Conservation (phyloP, 2,113 vertebrate genomes). For the Pseudonaja textilis region DNA sequence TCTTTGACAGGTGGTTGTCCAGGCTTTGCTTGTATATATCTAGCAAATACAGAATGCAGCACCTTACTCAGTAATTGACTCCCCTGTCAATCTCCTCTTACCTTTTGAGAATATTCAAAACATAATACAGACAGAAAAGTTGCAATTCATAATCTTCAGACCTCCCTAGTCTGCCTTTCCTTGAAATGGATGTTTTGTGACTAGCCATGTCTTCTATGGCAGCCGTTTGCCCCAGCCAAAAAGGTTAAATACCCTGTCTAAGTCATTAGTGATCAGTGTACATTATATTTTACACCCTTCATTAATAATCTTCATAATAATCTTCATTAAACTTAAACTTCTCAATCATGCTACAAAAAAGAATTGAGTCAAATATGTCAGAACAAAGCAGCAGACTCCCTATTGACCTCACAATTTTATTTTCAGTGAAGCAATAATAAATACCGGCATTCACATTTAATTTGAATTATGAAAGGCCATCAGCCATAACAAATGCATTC, state of each 20-base stretch:
- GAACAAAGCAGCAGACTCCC: conserved; percentile 64
- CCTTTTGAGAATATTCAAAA: neutral
- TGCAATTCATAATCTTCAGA: neutral
- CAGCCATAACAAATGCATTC: conserved; percentile 69
- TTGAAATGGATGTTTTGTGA: neutral
- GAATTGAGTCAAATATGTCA: conserved; percentile 42
- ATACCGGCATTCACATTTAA: conserved; percentile 71
- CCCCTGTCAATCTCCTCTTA: neutral
- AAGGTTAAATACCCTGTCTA: neutral
- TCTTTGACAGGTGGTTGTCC: neutral
- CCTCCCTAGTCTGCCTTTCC: neutral
- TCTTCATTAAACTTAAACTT: neutral
- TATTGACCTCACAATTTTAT: conserved; percentile 70
- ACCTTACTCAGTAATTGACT: neutral
- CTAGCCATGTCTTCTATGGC: neutral
- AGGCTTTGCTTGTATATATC: neutral
- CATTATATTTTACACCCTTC: neutral
- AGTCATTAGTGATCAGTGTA: neutral
- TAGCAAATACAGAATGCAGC: neutral
- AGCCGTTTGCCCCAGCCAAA: neutral
- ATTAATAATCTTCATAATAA: neutral
- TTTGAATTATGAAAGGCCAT: conserved; percentile 74
- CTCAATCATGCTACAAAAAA: conserved; percentile 39
- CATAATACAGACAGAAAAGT: neutral
- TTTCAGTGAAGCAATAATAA: conserved; percentile 77